A percentile compares a stretch with the other conserved stretches of the same genome.
Evolutionary conservation across 2,113 vertebrate species (phyloP).

Genomic region (Eubucco bourcierii): DNA sequence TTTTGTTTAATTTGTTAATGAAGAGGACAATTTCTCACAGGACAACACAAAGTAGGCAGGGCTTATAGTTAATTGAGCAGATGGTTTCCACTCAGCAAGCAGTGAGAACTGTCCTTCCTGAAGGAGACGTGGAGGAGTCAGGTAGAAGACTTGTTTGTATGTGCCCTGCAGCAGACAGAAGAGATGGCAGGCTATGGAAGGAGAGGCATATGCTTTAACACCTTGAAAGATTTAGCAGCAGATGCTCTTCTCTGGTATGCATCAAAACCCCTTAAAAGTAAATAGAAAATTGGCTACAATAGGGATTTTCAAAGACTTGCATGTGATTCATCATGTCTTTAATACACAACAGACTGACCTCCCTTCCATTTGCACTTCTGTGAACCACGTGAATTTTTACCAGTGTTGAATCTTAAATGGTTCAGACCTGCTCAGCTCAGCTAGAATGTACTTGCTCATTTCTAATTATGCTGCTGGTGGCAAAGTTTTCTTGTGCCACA

Average conservation of each 20-base stretch:
- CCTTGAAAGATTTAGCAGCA: conserved; percentile 1
- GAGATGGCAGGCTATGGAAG: not conserved
- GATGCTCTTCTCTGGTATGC: conserved; percentile 1
- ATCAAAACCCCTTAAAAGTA: conserved; percentile 29
- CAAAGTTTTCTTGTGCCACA: not conserved
- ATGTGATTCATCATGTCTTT: not conserved
- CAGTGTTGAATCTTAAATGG: not conserved
- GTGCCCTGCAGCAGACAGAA: not conserved
- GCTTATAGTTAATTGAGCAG: not conserved
- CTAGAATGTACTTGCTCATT: not conserved
- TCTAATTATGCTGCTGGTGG: not conserved
- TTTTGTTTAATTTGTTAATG: not conserved
- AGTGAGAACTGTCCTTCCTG: not conserved
- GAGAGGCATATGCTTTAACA: conserved; percentile 14
- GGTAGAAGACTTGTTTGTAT: not conserved
- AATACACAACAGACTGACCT: not conserved
- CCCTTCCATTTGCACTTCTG: not conserved
- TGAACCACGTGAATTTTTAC: not conserved
- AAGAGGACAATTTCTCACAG: not conserved
- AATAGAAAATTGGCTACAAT: not conserved
- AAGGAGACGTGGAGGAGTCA: not conserved
- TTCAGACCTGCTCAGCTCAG: not conserved
- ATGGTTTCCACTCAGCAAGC: not conserved
- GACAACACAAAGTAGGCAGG: not conserved
- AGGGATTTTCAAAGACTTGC: not conserved